Base-by-base conservation (phyloP, 2,888 invertebrate species). In the Entomobrya multifasciata region DNA sequence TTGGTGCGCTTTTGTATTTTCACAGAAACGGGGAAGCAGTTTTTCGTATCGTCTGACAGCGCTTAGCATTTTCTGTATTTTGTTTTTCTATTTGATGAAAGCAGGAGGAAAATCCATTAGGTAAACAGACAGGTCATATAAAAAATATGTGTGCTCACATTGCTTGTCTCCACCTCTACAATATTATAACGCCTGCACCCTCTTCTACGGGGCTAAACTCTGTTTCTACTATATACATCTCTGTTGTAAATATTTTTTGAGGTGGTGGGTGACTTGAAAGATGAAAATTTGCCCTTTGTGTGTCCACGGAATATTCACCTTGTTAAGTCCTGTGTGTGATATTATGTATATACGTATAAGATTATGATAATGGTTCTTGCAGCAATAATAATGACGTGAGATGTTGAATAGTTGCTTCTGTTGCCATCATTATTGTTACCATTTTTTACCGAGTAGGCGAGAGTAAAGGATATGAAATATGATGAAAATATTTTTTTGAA, bases 101-200 rank as follows among this genome's bases (percentile, higher is more conserved):
- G 49, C 36, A 67, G 80, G 80, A 67, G 67, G 80, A 67, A 67
- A 80, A 80, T 65, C 80, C 80, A 80, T 80, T 67, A 80, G 67
- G n/a, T n/a, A 41, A 22, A 55, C 80, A 80, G 67, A 67, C 78
- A 67, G 11, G 44, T 20, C 49, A 49, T 79, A 65, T 44, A 67
- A 67, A 47, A 47, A 36, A 8, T 36, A 25, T 47, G 20, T 65
- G 36, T 65, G 10, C 15, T 2, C 1, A 15, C 15, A 30, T 41
- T 22, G 22, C 62, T 15, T 36, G n/a, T n/a, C n/a, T n/a, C n/a
- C n/a, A 41, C 36, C n/a, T 62, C n/a, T n/a, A n/a, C n/a, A n/a
- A n/a, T 49, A 49, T 25, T 72, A 44, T 72, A 13, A 20, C n/a
- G n/a, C n/a, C 49, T 27, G 20, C 36, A 52, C 52, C 55, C 74